Percentiles rank a stretch among this genome's conserved stretches.
Conservation (phyloP, 2,888 invertebrate species). For the Apamea anceps region DNA sequence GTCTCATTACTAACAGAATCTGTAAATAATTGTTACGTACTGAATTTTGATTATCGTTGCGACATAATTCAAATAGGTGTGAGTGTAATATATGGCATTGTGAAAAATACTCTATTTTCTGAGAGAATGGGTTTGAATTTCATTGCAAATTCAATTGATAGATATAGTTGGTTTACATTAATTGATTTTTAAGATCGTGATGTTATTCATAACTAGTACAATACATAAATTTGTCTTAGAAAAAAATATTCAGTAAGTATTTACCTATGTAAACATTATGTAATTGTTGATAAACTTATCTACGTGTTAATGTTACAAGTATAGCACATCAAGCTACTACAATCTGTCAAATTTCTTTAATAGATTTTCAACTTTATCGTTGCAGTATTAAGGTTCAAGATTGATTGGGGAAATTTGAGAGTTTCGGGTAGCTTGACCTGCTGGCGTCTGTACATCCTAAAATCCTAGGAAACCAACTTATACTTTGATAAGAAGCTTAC, state of each 20-base stretch:
- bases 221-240: too few species aligned
- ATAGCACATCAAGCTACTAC: too few species aligned
- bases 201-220: not conserved
- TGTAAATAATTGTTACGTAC: constrained; percentile 54
- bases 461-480: constrained; percentile 7
- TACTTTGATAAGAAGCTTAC: constrained; percentile 23
- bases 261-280: not conserved
- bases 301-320: not conserved
- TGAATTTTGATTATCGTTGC: constrained; percentile 44
- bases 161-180: not conserved
- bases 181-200: not conserved
- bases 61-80: not conserved
- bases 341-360: too few species aligned
- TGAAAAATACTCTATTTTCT: constrained; percentile 13
- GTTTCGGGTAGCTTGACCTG: too few species aligned
- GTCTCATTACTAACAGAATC: constrained; percentile 57
- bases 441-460: too few species aligned
- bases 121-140: not conserved
- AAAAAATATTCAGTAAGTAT: too few species aligned
- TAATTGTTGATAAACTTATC: not conserved
- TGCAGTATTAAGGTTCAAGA: too few species aligned
- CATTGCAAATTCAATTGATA: not conserved
- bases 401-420: too few species aligned
- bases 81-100: not conserved
- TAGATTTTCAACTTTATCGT: too few species aligned